Evolutionary conservation across 1,140 invertebrate species (phyloP).

Genomic region (Hyposmocoma kahamanoa): DNA sequence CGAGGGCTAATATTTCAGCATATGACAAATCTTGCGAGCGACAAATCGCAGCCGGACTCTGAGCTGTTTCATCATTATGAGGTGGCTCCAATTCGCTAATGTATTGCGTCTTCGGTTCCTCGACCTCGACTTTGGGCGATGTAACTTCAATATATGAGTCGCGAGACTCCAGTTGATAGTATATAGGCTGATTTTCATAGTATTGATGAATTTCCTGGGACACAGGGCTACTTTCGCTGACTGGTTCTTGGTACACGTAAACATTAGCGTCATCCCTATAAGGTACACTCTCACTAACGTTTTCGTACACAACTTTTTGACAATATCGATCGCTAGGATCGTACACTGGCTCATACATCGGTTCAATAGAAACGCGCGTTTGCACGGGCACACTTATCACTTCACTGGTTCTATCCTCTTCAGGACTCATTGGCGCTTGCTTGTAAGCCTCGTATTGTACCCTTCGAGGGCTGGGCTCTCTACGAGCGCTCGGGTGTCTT

Average conservation of each 20-base stretch:
- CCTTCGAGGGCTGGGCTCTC: background rate
- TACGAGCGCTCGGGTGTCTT: constrained; percentile 11
- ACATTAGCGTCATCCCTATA: constrained; percentile 10
- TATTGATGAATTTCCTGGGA: constrained; percentile 10
- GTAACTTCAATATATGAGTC: background rate
- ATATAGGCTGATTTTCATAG: constrained; percentile 7
- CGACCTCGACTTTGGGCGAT: background rate
- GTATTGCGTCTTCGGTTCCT: background rate
- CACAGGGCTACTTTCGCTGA: background rate
- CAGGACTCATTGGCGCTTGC: background rate
- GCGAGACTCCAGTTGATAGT: constrained; percentile 4
- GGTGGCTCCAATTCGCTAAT: constrained; percentile 22
- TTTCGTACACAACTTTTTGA: constrained; percentile 21
- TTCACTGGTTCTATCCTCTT: constrained; percentile 6
- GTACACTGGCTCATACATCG: background rate
- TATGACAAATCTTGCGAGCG: constrained; percentile 76
- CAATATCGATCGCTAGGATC: constrained; percentile 12
- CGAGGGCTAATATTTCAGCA: constrained; percentile 82
- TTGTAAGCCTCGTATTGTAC: background rate
- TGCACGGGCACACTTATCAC: constrained; percentile 16
- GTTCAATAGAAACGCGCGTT: constrained; percentile 19
- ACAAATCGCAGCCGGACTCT: constrained; percentile 28
- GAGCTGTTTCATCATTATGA: constrained; percentile 27
- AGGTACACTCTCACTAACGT: constrained; percentile 28
- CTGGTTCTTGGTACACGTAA: constrained; percentile 9